phyloP scores from a whole-genome alignment of 2,888 invertebrate genomes.

The Protodeltote pygarga region DNA sequence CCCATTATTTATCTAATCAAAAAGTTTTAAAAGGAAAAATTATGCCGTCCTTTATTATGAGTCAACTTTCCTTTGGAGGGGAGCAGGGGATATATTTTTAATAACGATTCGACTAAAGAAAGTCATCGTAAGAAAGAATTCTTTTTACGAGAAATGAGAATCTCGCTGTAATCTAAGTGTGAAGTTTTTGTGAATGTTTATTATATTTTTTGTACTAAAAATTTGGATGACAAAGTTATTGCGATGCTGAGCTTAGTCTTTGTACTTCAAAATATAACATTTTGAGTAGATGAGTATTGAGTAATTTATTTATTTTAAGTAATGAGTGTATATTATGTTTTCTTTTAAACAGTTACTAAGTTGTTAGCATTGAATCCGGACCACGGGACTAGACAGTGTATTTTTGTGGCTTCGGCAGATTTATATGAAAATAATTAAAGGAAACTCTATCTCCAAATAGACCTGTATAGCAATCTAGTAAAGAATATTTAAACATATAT shows the following conservation, averaged over 20 bases:
- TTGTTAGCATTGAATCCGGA: too few relatives aligned
- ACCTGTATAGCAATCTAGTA: too few relatives aligned
- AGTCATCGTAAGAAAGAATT: slow-evolving; percentile 67
- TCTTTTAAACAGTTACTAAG: too few relatives aligned
- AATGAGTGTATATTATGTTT: too few relatives aligned
- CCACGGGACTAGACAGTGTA: too few relatives aligned
- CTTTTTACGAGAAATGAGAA: slow-evolving; percentile 59
- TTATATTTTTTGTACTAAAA: slow-evolving; percentile 43
- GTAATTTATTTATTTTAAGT: too few relatives aligned
- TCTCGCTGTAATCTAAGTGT: slow-evolving; percentile 64
- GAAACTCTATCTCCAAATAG: too few relatives aligned
- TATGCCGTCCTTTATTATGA: slow-evolving; percentile 87
- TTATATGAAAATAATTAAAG: too few relatives aligned
- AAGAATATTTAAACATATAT: too few relatives aligned
- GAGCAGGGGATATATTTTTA: slow-evolving; percentile 84
- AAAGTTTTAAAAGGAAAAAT: slow-evolving; percentile 88
- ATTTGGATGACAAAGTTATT: slow-evolving; percentile 29
- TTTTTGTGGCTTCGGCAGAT: too few relatives aligned
- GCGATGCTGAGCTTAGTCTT: not conserved
- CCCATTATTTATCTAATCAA: slow-evolving; percentile 88
- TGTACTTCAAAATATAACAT: too few relatives aligned
- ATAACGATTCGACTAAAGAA: slow-evolving; percentile 82
- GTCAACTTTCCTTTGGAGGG: slow-evolving; percentile 84
- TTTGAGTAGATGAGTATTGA: not conserved
- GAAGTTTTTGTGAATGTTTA: slow-evolving; percentile 56